These are phyloP conservation scores for Pristionchus arcanus DNA, from an alignment of 2,888 invertebrate species.

Conservation along the genomic window DNA sequence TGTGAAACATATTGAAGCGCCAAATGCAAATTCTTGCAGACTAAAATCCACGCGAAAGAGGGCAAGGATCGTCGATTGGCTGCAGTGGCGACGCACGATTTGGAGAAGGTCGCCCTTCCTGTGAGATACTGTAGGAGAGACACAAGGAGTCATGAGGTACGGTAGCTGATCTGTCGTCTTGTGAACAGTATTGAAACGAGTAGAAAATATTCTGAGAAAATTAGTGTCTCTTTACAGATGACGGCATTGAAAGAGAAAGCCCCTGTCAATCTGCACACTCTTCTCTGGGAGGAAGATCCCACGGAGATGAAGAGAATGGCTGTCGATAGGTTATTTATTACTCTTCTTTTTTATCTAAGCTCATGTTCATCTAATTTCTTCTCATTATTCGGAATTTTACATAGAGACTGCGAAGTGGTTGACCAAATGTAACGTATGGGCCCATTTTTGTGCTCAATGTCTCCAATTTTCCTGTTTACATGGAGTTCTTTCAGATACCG, in stretches of 20 bases:
- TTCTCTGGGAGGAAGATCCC: constrained; percentile 24
- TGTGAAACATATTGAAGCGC: background rate
- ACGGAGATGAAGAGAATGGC: constrained; percentile 27
- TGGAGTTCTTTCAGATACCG: background rate
- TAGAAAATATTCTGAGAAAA: no score
- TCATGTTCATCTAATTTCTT: background rate
- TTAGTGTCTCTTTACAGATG: constrained; percentile 31
- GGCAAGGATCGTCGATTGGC: constrained; percentile 39
- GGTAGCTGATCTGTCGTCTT: no score
- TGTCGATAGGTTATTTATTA: constrained; percentile 17
- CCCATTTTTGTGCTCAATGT: no score
- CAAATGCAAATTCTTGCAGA: background rate
- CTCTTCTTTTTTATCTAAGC: no score
- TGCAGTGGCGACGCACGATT: constrained; percentile 23
- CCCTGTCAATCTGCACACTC: background rate
- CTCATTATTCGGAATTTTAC: background rate
- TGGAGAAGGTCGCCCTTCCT: constrained; percentile 44
- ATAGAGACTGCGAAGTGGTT: no score
- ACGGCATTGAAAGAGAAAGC: background rate
- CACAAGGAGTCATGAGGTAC: constrained; percentile 3
- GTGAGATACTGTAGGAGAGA: constrained; percentile 33
- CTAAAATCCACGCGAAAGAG: constrained; percentile 22
- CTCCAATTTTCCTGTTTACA: no score
- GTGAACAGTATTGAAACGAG: no score
- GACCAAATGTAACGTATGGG: no score